Evolutionary conservation across 2,888 invertebrate species (phyloP).

Genomic region (Buathra laborator): DNA sequence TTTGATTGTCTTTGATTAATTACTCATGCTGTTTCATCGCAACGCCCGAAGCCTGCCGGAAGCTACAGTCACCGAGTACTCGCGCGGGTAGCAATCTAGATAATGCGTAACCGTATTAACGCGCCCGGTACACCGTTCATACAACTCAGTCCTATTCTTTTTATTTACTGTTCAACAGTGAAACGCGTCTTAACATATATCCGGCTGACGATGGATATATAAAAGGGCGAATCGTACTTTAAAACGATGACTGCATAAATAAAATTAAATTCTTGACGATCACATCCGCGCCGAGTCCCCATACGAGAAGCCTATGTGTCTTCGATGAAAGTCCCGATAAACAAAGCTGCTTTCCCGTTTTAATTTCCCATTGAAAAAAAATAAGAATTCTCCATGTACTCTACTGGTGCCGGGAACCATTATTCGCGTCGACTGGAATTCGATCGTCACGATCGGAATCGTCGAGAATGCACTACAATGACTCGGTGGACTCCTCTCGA

Average conservation of each 20-base stretch:
- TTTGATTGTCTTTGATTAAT: constrained; percentile 85
- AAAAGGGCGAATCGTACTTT: neutral
- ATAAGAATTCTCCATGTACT: constrained; percentile 19
- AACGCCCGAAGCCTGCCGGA: constrained; percentile 59
- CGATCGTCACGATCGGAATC: constrained; percentile 63
- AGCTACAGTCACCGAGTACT: constrained; percentile 73
- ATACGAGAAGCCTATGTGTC: neutral
- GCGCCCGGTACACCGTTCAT: constrained; percentile 39
- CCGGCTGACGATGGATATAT: constrained; percentile 23
- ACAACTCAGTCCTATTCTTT: constrained; percentile 37
- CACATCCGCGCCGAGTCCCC: neutral
- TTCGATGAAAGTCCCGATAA: constrained; percentile 3
- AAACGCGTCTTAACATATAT: constrained; percentile 22
- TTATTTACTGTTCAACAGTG: constrained; percentile 11
- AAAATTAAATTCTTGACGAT: neutral
- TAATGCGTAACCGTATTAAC: constrained; percentile 83
- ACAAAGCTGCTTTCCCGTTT: constrained; percentile 10
- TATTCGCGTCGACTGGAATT: constrained; percentile 53
- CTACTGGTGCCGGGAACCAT: constrained; percentile 14
- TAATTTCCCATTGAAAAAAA: constrained; percentile 14
- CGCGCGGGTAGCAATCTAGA: constrained; percentile 80
- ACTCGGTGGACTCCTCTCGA: constrained; percentile 43
- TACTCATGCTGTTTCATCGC: constrained; percentile 79
- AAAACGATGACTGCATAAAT: neutral
- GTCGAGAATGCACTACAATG: constrained; percentile 50